Evolutionary conservation across 2,797 vertebrate genomes (phyloP).

Genomic region (Typhlichthys eigenmanni): DNA sequence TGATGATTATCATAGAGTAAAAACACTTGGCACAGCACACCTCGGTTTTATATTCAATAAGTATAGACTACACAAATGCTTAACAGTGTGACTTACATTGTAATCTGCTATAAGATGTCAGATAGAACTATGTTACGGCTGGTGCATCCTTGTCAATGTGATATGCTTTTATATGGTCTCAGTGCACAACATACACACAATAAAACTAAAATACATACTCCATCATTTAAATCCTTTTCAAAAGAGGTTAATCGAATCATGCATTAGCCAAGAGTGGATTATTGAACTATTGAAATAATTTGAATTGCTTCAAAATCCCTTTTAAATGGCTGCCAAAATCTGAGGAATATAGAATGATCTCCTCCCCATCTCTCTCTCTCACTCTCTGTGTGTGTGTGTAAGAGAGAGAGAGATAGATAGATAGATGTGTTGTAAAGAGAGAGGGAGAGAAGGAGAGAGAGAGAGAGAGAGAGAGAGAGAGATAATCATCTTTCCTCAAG

Average conservation of each 20-base stretch:
- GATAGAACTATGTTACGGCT: constrained; percentile 2
- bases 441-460: background rate
- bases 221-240: constrained; percentile 35
- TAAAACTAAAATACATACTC: constrained; percentile 3
- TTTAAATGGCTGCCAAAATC: constrained; percentile 19
- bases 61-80: background rate
- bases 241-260: constrained; percentile 40
- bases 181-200: no score
- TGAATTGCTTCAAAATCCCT: background rate
- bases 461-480: background rate
- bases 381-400: background rate
- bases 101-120: background rate
- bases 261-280: constrained; percentile 22
- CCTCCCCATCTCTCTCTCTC: background rate
- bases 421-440: background rate
- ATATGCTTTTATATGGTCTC: background rate
- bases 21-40: no score
- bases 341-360: background rate
- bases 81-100: background rate
- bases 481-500: constrained; percentile 3
- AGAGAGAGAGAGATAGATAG: background rate
- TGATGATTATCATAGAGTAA: no score
- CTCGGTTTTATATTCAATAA: background rate
- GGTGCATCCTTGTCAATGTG: background rate
- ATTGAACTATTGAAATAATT: constrained; percentile 22